A percentile compares a stretch with the other conserved stretches of the same genome.
Conservation (phyloP, 2,113 vertebrate genomes). For the Phrynocephalus versicolor region DNA sequence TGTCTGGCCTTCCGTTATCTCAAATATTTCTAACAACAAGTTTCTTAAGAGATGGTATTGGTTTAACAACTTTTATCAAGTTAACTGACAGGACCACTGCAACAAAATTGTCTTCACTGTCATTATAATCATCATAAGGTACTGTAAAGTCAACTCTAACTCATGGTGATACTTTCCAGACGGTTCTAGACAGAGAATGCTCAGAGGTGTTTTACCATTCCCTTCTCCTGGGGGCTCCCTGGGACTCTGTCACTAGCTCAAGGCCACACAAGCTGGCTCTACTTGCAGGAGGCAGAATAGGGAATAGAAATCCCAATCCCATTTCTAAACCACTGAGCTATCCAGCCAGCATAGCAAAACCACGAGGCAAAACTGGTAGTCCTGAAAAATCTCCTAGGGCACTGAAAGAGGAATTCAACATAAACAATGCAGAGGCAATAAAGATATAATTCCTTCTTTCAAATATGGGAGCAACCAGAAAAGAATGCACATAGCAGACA, state of each 20-base stretch:
- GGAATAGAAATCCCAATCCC: too few relatives aligned
- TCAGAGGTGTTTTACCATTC: too few relatives aligned
- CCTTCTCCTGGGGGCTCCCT: too few relatives aligned
- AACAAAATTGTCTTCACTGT: background rate
- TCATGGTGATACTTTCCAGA: too few relatives aligned
- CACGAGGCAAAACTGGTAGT: background rate
- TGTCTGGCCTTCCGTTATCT: background rate
- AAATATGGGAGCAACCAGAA: background rate
- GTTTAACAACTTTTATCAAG: background rate
- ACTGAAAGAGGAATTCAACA: background rate
- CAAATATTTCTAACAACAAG: background rate
- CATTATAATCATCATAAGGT: too few relatives aligned
- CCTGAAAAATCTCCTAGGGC: background rate
- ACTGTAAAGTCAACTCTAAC: too few relatives aligned
- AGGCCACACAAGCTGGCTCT: too few relatives aligned
- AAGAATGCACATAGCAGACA: background rate
- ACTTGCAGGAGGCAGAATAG: too few relatives aligned
- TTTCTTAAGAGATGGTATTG: background rate
- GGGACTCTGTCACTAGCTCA: too few relatives aligned
- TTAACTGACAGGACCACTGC: background rate
- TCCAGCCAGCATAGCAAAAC: background rate
- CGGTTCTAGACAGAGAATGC: too few relatives aligned
- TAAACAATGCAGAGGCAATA: background rate
- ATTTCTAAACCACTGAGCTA: too few relatives aligned
- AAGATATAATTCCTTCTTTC: background rate